Evolutionary conservation across 2,113 vertebrate species (phyloP).

Genomic region (Ancistrus triradiatus): DNA sequence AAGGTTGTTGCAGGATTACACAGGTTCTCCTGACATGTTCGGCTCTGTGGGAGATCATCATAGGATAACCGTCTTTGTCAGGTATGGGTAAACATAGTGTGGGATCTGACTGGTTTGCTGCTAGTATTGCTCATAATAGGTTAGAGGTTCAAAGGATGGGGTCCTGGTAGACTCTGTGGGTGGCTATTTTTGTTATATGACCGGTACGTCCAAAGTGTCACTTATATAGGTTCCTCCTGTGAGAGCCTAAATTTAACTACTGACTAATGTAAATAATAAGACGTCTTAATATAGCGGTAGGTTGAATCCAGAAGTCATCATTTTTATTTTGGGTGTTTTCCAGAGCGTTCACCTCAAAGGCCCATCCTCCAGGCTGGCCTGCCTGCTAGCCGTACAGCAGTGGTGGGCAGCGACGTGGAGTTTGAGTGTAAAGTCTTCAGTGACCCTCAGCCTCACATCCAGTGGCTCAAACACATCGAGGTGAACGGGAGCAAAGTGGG

Average conservation of each 20-base stretch:
- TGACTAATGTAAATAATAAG: not conserved
- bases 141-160: too few relatives aligned
- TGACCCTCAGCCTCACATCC: conserved; percentile 96
- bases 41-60: not conserved
- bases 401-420: conserved; percentile 92
- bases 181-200: too few relatives aligned
- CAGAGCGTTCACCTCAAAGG: conserved; percentile 90
- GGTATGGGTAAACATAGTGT: not conserved
- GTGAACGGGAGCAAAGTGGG: conserved; percentile 90
- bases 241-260: not conserved
- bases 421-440: conserved; percentile 98
- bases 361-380: conserved; percentile 94
- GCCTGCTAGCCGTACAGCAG: conserved; percentile 89
- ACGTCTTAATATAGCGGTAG: too few relatives aligned
- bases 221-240: not conserved
- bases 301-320: not conserved
- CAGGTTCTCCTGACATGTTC: not conserved
- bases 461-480: conserved; percentile 97
- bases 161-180: too few relatives aligned
- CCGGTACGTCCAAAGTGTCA: not conserved
- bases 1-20: not conserved
- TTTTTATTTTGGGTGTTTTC: not conserved
- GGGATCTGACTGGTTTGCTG: not conserved
- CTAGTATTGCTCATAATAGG: too few relatives aligned
- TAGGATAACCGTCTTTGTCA: not conserved